Evolutionary conservation across 1,140 invertebrate genomes (phyloP), one percentile per base, ranked within the genome.

Genomic region (Macrotrachela quadricornifera): DNA sequence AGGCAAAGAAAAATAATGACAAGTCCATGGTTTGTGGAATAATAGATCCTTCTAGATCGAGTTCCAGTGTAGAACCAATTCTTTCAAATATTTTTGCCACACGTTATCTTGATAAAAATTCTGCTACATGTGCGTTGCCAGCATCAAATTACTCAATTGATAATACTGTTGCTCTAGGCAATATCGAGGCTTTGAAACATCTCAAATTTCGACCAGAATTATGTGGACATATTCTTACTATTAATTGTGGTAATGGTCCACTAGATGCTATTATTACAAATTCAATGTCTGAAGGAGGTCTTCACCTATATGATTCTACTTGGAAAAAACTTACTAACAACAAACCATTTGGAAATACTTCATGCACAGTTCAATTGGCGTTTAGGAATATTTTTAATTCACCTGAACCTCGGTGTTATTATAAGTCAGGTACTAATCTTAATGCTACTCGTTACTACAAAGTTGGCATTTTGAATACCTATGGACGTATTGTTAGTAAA

Each of bases 121-220:
- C 43, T 43, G 49, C 40, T 21, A 36, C 49, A 30, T 50, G 49
- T 44, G 16, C 36, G 9, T 36, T 50, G 15, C 49, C 49, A n/a
- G 14, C 41, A 17, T 40, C 38, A 36, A 21, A 44, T 15, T 50
- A 50, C 36, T 18, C 49, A 15, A 15, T 50, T 1, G 36, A 14
- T n/a, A 39, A 50, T 44, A 40, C 49, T n/a, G 17, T 50, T 30
- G 49, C 49, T 50, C 30, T 50, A 36, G 49, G 49, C 14, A 50
- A 50, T 50, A 43, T 10, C 43, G 49, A 50, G 30, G 44, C 41
- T 13, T 44, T 50, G 1, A 41, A 42, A 8, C 44, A 50, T 50
- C 16, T 50, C n/a, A 50, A 50, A 50, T 50, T 50, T 50, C 43
- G 49, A 15, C 49, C 49, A n/a, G 40, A 50, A 36, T 30, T 50